Percentiles rank a stretch among this genome's conserved stretches.
These are phyloP conservation scores for Panagrolaimus sp. DNA, from an alignment of 1,140 invertebrate genomes.

Conservation along the genomic window DNA sequence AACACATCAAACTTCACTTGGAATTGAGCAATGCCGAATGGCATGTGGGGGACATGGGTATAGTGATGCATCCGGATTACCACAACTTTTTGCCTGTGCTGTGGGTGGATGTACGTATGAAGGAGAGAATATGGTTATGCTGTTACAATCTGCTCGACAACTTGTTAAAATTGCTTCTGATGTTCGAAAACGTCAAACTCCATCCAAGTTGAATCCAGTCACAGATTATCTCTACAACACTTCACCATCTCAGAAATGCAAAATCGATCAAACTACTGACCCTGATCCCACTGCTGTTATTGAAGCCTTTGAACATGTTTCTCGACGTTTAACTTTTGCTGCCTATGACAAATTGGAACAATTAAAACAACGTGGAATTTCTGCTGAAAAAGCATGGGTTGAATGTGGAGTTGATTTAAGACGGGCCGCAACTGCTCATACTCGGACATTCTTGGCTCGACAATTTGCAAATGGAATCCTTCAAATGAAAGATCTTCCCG, in stretches of 20 bases:
- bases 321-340: slow-evolving; percentile 41
- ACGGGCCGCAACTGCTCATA: slow-evolving; percentile 43
- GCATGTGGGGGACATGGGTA: slow-evolving; percentile 88
- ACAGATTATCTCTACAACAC: slow-evolving; percentile 37
- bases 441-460: slow-evolving; percentile 41
- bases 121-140: slow-evolving; percentile 85
- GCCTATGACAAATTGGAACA: slow-evolving; percentile 43
- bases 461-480: slow-evolving; percentile 34
- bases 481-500: slow-evolving; percentile 25
- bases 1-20: slow-evolving; percentile 68
- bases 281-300: slow-evolving; percentile 43
- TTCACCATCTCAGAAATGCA: slow-evolving; percentile 6
- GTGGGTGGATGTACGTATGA: slow-evolving; percentile 74
- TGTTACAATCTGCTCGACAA: slow-evolving; percentile 77
- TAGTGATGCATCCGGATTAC: slow-evolving; percentile 73
- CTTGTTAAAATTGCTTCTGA: slow-evolving; percentile 20
- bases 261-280: slow-evolving; percentile 23
- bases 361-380: slow-evolving; percentile 26
- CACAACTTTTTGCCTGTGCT: slow-evolving; percentile 71
- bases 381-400: slow-evolving; percentile 50
- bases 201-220: slow-evolving; percentile 9
- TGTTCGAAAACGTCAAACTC: slow-evolving; percentile 6
- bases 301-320: slow-evolving; percentile 53
- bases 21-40: slow-evolving; percentile 74
- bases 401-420: slow-evolving; percentile 41